Evolutionary conservation across 2,113 vertebrate species (phyloP).

Genomic region (Indicator maculatus): DNA sequence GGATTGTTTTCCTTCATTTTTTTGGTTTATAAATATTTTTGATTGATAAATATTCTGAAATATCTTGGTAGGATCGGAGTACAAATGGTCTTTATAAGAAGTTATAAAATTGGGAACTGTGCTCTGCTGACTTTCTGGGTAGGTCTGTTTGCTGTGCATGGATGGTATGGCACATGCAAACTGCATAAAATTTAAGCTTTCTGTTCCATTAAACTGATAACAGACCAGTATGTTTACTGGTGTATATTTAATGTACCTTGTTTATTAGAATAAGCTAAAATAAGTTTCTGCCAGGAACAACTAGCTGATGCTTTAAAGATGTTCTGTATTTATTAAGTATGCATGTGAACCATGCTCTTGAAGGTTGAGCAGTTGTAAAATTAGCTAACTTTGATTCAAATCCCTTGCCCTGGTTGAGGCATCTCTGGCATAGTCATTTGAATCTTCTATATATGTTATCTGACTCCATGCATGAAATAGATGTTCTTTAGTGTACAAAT

Average conservation of each 20-base stretch:
- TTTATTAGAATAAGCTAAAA: not conserved
- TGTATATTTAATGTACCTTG: not conserved
- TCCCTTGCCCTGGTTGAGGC: not conserved
- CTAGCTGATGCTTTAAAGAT: not conserved
- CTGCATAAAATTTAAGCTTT: not conserved
- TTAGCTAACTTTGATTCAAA: not conserved
- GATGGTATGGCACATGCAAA: not conserved
- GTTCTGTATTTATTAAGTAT: not conserved
- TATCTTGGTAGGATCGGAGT: not conserved
- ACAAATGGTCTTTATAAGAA: not conserved
- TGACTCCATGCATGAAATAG: not conserved
- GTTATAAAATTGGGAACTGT: not conserved
- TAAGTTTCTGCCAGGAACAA: not conserved
- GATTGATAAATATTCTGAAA: not conserved
- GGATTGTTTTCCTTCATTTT: not conserved
- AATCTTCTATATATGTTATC: accelerated
- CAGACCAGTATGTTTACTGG: not conserved
- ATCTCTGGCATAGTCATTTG: not conserved
- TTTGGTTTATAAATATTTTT: not conserved
- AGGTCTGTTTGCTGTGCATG: not conserved
- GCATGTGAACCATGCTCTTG: not conserved
- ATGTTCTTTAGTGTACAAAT: not conserved
- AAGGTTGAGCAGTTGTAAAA: not conserved
- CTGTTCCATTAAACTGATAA: not conserved
- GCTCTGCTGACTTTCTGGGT: not conserved